Evolutionary conservation across 2,797 vertebrate species (phyloP), one percentile per base, ranked within the genome.

Genomic region (Pristis pectinata): DNA sequence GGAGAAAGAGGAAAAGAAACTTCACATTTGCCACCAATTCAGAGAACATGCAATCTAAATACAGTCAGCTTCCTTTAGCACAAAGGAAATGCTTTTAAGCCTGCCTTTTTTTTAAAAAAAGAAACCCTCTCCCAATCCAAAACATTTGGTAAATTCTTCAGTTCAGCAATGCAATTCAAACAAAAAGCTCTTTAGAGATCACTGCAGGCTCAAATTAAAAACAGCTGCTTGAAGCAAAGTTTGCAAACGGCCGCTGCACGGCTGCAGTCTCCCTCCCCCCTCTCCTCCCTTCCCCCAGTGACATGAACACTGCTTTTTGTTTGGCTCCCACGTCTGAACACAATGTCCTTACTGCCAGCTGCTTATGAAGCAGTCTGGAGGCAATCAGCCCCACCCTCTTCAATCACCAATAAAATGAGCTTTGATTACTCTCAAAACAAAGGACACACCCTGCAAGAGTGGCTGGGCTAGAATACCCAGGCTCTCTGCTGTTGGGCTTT

Each of bases 251-350:
- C 91, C 64, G 72, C 3, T 6, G 67, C 41, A 53, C 95, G 94
- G 95, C 95, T 77, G 61, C 95, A 94, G 94, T 94, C 89, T 5
- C 5, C 94, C 94, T 91, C 95, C 91, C 95, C 95, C 95, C 95
- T 22, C 17, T 9, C 67, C 53, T 37, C 24, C 17, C 44, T 91
- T n/a, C 85, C 94, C 82, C 94, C 61, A 41, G 19, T 19, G 30
- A 22, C 22, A 27, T 49, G 27, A 87, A 53, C 95, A 95, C 95
- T 95, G 96, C 95, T 94, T 87, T 97, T 49, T 9, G 96, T 97
- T 97, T 97, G 96, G 96, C 96, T 97, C 95, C 96, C 95, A 95
- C 95, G 94, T 95, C 95, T 97, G 97, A 96, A 97, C 97, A 97
- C 95, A 94, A 95, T 97, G 97, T 97, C 96, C 97, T 96, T 95